Base-by-base conservation (phyloP, 2,113 vertebrate species). In the Ceyx margarethae region DNA sequence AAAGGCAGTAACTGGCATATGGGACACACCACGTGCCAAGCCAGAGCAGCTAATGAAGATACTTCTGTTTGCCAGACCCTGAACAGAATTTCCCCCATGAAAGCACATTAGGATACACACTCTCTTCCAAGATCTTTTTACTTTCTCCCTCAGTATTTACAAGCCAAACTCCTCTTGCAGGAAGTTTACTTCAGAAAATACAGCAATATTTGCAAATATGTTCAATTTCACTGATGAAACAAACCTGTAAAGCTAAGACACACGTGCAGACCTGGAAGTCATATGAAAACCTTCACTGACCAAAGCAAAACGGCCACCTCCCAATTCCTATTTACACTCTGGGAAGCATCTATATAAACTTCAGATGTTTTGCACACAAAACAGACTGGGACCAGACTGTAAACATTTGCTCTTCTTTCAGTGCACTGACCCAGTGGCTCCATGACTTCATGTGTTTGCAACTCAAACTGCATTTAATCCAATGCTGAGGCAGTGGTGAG, bases 381-480 rank as follows among this genome's bases (percentile, higher is more conserved):
- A 80, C 77, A 89, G 89, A 58, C 84, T 95, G 71, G 78, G 94
- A 91, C 48, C 81, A 97, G 92, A 85, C 94, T 91, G 86, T 94
- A 97, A 97, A 97, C 95, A 94, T 94, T 93, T 94, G 91, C 68
- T 93, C 40, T 84, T 89, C 91, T 86, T 73, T 85, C 72, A 94
- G 95, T 80, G 83, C 78, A 72, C 51, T 94, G 95, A 94, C 87
- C 96, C 89, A 85, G 51, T 81, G 95, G 94, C 94, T 96, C 96
- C 94, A 91, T 94, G 94, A 96, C 95, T 94, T 96, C 91, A 96
- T 86, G 66, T 57, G 67, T 92, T 83, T 97, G 91, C 78, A 94
- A 88, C 91, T 95, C 87, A 23, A 86, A 90, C 53, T 90, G 82
- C 85, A 88, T 88, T 91, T 94, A 43, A 93, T 83, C 80, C 31